Evolutionary conservation across 1,140 invertebrate species (phyloP).

Genomic region (Choristoneura fumiferana): DNA sequence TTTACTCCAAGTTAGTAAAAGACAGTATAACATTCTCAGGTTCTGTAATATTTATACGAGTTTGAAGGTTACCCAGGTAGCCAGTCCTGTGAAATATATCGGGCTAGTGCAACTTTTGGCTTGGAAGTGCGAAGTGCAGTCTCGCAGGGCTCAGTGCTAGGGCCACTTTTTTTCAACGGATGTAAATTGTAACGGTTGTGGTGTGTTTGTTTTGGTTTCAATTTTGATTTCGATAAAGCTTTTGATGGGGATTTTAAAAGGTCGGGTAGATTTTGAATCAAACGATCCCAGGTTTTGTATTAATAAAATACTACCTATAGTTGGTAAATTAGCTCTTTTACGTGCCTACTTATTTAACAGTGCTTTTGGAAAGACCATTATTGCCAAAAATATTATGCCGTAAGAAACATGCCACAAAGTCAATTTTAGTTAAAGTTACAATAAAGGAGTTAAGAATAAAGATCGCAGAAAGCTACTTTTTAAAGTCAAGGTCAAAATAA

Average conservation of each 20-base stretch:
- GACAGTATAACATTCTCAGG: too few relatives aligned
- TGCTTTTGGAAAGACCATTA: too few relatives aligned
- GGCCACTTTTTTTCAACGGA: conserved; percentile 41
- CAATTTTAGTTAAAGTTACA: too few relatives aligned
- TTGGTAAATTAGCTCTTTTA: not conserved
- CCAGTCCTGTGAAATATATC: conserved; percentile 72
- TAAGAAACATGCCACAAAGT: too few relatives aligned
- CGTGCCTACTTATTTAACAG: not conserved
- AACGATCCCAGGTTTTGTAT: not conserved
- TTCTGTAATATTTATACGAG: conserved; percentile 38
- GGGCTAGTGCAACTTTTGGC: conserved; percentile 69
- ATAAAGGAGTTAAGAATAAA: too few relatives aligned
- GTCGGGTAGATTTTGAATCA: not conserved
- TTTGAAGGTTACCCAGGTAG: conserved; percentile 63
- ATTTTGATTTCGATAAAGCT: conserved; percentile 1
- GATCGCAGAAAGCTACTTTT: too few relatives aligned
- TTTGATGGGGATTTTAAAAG: not conserved
- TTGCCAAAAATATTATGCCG: too few relatives aligned
- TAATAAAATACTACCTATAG: not conserved
- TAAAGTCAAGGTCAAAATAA: too few relatives aligned
- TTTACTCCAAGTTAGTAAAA: too few relatives aligned
- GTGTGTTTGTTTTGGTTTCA: conserved; percentile 7
- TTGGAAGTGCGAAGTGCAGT: conserved; percentile 65
- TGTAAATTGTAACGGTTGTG: conserved; percentile 26
- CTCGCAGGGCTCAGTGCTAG: conserved; percentile 55